Evolutionary conservation across 2,797 vertebrate species (phyloP), one percentile per base, ranked within the genome.

Genomic region (Benthosema pterotum): DNA sequence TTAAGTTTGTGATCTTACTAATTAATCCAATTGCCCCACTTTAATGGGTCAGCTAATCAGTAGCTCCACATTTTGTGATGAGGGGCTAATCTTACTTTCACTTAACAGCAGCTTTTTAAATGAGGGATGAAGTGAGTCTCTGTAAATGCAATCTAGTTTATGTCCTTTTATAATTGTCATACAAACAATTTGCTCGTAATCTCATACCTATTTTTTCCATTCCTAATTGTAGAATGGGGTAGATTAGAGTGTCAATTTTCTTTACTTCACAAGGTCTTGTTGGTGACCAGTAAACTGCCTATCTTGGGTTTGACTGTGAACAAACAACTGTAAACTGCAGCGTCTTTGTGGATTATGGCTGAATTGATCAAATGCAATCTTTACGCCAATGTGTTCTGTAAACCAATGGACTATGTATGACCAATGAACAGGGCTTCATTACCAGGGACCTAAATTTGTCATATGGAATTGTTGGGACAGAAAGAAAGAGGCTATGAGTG

Each of bases 1-100:
- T 46, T 18, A 54, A 28, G 60, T 76, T 82, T 77, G 53, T 78
- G 57, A 71, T 82, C 69, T 74, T 67, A 65, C 65, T 65, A 77
- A 52, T 78, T 71, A 80, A 82, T 80, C 72, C 68, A 70, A 73
- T 74, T 77, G 72, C 66, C 1, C 0, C 56, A 77, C 76, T 74
- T 66, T 71, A 58, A 59, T 67, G 66, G 67, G 69, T 82, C 74
- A 78, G 57, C 63, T 66, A 17, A 76, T 74, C 60, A 22, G 67
- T 57, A 58, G 60, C 32, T 59, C 45, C 15, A 56, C 62, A 48
- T 16, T 69, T 73, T 74, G 52, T 71, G 62, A 77, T 65, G 55
- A 74, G 68, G 52, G 55, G 71, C 51, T 17, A 17, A 43, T 72
- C 59, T 74, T 52, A 17, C 18, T 75, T 63, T 65, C 38, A 74